A percentile compares a stretch with the other conserved stretches of the same genome.
These are phyloP conservation scores for Gymnodraco acuticeps DNA, from an alignment of 2,797 vertebrate genomes.

Conservation along the genomic window DNA sequence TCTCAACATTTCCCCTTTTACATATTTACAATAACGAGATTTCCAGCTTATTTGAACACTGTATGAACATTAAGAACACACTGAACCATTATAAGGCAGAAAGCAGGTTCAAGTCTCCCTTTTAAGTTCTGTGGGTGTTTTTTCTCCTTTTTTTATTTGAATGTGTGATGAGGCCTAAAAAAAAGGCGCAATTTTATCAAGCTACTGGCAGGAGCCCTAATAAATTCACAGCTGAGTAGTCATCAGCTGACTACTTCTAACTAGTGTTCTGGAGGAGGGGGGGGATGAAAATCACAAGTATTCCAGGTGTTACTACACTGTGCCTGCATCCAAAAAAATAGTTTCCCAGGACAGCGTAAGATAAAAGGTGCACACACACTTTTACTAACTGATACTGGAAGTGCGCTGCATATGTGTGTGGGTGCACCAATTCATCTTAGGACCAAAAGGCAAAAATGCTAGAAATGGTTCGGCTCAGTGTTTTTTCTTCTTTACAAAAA, in stretches of 20 bases:
- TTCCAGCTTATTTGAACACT: slow-evolving; percentile 69
- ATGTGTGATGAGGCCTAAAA: slow-evolving; percentile 38
- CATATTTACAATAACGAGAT: slow-evolving; percentile 62
- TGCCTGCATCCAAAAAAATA: slow-evolving; percentile 55
- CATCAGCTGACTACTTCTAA: slow-evolving; percentile 24
- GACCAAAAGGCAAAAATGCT: slow-evolving; percentile 65
- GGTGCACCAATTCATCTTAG: slow-evolving; percentile 44
- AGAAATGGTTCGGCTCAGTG: slow-evolving; percentile 74
- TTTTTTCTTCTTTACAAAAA: slow-evolving; percentile 52
- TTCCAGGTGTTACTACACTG: slow-evolving; percentile 49
- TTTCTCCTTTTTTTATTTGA: slow-evolving; percentile 16
- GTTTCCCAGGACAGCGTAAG: slow-evolving; percentile 61
- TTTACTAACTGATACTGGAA: slow-evolving; percentile 47
- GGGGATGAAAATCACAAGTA: slow-evolving; percentile 49
- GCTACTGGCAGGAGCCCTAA: slow-evolving; percentile 18
- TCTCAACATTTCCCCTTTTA: slow-evolving; percentile 66
- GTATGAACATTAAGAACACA: slow-evolving; percentile 49
- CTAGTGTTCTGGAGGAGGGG: slow-evolving; percentile 41
- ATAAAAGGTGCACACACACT: slow-evolving; percentile 52
- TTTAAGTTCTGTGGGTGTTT: slow-evolving; percentile 70
- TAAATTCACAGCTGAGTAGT: slow-evolving; percentile 26
- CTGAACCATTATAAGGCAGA: slow-evolving; percentile 77
- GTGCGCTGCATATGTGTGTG: slow-evolving; percentile 20
- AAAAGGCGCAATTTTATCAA: slow-evolving; percentile 34
- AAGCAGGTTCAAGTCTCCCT: slow-evolving; percentile 80